These are phyloP conservation scores for Apocheima hispidaria DNA, from an alignment of 2,888 invertebrate genomes.

Conservation along the genomic window DNA sequence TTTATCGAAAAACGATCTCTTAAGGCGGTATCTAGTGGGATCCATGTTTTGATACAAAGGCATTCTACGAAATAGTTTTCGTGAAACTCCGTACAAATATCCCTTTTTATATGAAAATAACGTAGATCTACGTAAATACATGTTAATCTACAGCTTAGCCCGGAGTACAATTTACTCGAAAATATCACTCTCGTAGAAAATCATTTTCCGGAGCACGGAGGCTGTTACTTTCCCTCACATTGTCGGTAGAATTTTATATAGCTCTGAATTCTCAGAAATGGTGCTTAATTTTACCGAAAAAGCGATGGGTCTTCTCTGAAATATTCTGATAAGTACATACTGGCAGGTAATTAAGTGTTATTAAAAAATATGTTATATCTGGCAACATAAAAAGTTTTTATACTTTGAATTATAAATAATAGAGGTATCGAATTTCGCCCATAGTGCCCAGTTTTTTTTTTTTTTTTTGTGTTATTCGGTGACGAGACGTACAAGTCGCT, in stretches of 20 bases:
- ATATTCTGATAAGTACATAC: not conserved
- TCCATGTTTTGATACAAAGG: not conserved
- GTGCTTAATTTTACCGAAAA: slow-evolving; percentile 13
- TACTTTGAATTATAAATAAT: not conserved
- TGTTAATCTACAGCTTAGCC: not conserved
- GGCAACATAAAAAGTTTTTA: not conserved
- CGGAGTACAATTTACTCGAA: slow-evolving; percentile 3
- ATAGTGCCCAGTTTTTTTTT: too few species aligned
- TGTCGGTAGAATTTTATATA: slow-evolving; percentile 9
- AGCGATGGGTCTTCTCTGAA: not conserved
- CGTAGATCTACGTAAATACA: not conserved
- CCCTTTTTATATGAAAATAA: not conserved
- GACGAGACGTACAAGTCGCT: too few species aligned
- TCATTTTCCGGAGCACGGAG: slow-evolving; percentile 11
- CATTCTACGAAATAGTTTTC: not conserved
- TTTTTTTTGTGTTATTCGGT: too few species aligned
- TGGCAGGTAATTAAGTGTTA: not conserved
- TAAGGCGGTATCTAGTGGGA: too few species aligned
- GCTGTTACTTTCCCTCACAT: slow-evolving; percentile 16
- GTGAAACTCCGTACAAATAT: not conserved
- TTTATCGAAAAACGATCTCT: too few species aligned
- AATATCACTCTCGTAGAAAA: slow-evolving; percentile 11
- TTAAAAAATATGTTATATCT: not conserved
- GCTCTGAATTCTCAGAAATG: slow-evolving; percentile 12
- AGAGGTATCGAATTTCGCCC: too few species aligned